Evolutionary conservation across 1,140 invertebrate genomes (phyloP).

Genomic region (Agraylea sexmaculata): DNA sequence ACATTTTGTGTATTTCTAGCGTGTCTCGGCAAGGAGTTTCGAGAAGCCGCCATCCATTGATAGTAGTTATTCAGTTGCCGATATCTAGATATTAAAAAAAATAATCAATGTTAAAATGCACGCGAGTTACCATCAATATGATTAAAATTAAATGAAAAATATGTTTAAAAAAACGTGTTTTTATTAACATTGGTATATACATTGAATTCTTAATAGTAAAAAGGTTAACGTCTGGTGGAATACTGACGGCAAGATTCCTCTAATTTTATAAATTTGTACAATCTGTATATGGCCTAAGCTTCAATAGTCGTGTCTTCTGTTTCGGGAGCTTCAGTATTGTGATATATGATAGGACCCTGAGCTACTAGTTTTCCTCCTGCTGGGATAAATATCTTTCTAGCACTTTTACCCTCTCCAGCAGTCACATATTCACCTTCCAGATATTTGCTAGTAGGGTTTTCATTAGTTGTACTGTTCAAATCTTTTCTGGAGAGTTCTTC

Average conservation of each 20-base stretch:
- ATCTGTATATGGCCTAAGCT: neutral
- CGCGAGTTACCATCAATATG: too few relatives aligned
- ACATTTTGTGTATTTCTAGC: too few relatives aligned
- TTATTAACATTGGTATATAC: neutral
- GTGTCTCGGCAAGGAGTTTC: too few relatives aligned
- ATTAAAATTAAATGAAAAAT: too few relatives aligned
- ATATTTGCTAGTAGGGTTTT: neutral
- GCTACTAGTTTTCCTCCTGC: conserved; percentile 52
- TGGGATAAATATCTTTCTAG: conserved; percentile 16
- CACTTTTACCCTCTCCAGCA: conserved; percentile 2
- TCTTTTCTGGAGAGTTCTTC: conserved; percentile 11
- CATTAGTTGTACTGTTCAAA: neutral
- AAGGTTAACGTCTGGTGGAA: neutral
- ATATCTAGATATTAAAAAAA: too few relatives aligned
- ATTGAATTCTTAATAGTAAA: neutral
- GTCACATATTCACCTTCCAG: conserved; percentile 18
- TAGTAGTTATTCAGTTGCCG: too few relatives aligned
- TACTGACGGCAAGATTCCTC: neutral
- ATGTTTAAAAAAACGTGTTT: neutral
- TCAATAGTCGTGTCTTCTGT: conserved; percentile 26
- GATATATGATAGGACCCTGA: conserved; percentile 55
- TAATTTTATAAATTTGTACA: neutral
- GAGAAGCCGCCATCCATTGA: too few relatives aligned
- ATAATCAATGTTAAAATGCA: too few relatives aligned
- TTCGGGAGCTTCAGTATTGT: too few relatives aligned